phyloP scores from a whole-genome alignment of 2,113 vertebrate genomes.

The human (Homo sapiens) region DNA sequence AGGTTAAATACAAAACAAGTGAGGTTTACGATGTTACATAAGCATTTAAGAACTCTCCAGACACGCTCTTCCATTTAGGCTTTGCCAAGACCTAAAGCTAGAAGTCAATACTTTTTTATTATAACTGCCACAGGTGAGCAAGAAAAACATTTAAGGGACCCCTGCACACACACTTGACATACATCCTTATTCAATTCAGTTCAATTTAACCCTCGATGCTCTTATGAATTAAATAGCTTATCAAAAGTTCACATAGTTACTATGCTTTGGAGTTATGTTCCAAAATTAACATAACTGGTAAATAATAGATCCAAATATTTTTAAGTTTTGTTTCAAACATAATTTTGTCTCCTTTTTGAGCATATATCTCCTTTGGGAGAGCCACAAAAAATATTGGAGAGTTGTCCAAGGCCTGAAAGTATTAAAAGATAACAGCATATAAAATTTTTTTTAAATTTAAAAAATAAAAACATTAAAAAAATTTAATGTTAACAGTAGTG shows the following conservation, averaged over 20 bases:
- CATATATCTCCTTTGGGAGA: background rate
- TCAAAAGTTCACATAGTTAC: background rate
- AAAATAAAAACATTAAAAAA: background rate
- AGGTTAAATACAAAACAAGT: constrained; percentile 37
- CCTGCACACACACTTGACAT: background rate
- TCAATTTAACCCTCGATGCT: background rate
- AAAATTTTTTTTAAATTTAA: background rate
- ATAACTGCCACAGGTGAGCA: background rate
- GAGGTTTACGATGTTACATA: background rate
- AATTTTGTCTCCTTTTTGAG: constrained; percentile 23
- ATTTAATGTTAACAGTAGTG: background rate
- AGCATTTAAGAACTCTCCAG: background rate
- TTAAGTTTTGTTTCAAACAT: constrained; percentile 29
- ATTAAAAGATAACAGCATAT: constrained; percentile 1
- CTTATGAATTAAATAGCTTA: constrained; percentile 1
- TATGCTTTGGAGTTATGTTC: background rate
- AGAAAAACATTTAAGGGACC: background rate
- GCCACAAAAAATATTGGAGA: background rate
- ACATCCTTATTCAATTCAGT: background rate
- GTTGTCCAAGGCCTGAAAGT: constrained; percentile 2
- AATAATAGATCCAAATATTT: background rate
- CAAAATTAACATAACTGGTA: constrained; percentile 2
- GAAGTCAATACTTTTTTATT: background rate
- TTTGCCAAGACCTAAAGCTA: constrained; percentile 19
- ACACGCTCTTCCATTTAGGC: background rate